phyloP scores from a whole-genome alignment of 2,797 vertebrate species.

The Phoebastria nigripes region DNA sequence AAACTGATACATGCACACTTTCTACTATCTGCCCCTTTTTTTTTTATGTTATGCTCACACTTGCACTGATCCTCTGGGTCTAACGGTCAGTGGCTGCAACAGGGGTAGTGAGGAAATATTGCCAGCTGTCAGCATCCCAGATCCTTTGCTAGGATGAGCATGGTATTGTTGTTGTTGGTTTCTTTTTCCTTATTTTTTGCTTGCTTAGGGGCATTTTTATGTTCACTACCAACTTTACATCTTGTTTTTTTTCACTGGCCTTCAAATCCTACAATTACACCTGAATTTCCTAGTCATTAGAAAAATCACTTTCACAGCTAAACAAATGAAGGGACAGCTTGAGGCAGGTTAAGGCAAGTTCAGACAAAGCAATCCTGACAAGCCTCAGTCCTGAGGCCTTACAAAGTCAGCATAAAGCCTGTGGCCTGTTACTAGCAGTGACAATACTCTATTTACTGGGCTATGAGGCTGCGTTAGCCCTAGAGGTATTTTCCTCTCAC shows the following conservation, averaged over 20 bases:
- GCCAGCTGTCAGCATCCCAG: not conserved
- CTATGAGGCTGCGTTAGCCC: not conserved
- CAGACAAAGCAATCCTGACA: not conserved
- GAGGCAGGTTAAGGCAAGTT: not conserved
- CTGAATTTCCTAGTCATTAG: not conserved
- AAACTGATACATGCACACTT: not conserved
- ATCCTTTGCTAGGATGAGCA: not conserved
- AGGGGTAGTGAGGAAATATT: not conserved
- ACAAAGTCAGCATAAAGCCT: not conserved
- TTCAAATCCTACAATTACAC: not conserved
- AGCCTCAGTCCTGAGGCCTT: not conserved
- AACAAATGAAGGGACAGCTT: not conserved
- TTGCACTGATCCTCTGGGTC: not conserved
- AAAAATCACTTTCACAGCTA: not conserved
- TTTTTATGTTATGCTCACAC: not conserved
- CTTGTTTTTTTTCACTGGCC: not conserved
- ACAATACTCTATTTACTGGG: not conserved
- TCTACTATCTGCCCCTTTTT: not conserved
- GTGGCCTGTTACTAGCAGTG: not conserved
- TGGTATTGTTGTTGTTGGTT: not conserved
- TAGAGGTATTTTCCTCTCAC: not conserved
- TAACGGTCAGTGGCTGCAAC: not conserved
- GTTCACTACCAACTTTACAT: not conserved
- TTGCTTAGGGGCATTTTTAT: not conserved
- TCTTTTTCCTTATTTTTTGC: not conserved